These are phyloP conservation scores for Rhagoletis zephyria DNA, from an alignment of 1,140 invertebrate species.

Conservation along the genomic window DNA sequence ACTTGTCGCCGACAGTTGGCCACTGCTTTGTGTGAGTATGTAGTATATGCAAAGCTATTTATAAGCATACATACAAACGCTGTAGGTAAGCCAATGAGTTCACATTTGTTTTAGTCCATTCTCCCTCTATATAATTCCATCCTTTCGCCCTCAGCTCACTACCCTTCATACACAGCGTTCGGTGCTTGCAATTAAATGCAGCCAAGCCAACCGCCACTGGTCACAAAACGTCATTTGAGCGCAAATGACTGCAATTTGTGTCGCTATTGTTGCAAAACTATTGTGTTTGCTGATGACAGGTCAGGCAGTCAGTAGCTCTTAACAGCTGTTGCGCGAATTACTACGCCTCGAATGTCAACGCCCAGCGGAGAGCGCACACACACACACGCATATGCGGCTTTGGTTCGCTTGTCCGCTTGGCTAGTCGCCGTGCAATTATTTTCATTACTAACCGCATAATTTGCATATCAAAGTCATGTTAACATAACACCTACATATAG, in stretches of 20 bases:
- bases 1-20: conserved; percentile 32
- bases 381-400: not conserved
- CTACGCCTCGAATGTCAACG: not conserved
- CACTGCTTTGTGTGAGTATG: not conserved
- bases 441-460: conserved; percentile 49
- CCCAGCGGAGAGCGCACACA: too few species aligned
- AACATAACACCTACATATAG: conserved; percentile 33
- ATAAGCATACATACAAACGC: too few species aligned
- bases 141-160: not conserved
- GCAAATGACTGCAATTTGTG: conserved; percentile 42
- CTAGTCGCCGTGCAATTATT: conserved; percentile 6
- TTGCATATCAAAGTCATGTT: conserved; percentile 44
- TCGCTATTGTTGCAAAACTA: conserved; percentile 30
- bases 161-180: not conserved
- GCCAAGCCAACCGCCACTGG: not conserved
- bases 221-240: conserved; percentile 6
- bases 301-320: conserved; percentile 14
- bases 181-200: conserved; percentile 27
- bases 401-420: not conserved
- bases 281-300: conserved; percentile 4
- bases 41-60: not conserved
- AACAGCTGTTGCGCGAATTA: conserved; percentile 18
- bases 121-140: not conserved
- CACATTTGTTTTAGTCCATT: not conserved
- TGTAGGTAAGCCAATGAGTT: not conserved